phyloP scores from a whole-genome alignment of 2,113 vertebrate genomes.

The Ceratotherium simum region DNA sequence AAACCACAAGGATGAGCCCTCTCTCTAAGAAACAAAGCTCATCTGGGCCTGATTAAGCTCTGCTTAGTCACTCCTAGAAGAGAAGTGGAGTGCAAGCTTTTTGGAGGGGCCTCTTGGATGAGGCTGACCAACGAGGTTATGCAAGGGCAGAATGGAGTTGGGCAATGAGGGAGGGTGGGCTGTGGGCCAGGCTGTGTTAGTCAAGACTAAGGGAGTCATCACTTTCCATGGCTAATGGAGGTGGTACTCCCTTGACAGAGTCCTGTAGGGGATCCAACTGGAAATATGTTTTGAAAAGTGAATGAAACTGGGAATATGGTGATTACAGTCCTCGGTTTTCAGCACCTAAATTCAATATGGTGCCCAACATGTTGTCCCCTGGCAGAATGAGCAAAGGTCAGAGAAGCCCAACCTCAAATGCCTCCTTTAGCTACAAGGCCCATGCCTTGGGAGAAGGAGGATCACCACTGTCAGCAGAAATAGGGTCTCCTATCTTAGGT shows the following conservation, averaged over 20 bases:
- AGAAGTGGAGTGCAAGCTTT: not conserved
- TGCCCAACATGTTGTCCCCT: not conserved
- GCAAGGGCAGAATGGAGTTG: not conserved
- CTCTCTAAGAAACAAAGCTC: not conserved
- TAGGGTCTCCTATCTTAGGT: not conserved
- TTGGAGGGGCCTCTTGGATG: not conserved
- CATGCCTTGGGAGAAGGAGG: not conserved
- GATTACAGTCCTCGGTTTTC: not conserved
- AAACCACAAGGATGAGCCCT: not conserved
- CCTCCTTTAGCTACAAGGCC: not conserved
- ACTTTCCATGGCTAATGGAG: not conserved
- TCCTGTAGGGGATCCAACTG: not conserved
- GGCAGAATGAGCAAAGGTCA: not conserved
- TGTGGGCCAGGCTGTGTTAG: not conserved
- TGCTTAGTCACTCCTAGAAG: not conserved
- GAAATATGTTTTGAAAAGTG: not conserved
- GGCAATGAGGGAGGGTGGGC: not conserved
- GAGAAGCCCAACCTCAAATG: not conserved
- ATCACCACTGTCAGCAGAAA: not conserved
- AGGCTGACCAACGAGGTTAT: not conserved
- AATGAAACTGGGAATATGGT: not conserved
- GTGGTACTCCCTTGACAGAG: not conserved
- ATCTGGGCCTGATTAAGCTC: not conserved
- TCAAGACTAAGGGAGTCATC: not conserved
- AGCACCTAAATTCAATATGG: not conserved